Base-by-base conservation (phyloP, 2,888 invertebrate species). In the Neocrepidodera transversa region DNA sequence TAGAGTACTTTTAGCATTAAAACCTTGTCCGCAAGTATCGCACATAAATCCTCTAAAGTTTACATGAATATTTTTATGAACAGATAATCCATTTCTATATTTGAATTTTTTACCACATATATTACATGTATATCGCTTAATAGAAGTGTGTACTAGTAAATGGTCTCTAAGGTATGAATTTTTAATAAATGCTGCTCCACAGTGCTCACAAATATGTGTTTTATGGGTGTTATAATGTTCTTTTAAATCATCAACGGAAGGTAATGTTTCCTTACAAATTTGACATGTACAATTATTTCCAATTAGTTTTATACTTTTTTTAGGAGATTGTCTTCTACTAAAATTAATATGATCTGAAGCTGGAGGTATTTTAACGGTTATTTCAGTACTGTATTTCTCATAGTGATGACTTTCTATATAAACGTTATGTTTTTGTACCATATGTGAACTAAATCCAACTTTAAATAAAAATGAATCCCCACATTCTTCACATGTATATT, bases 51-150 rank as follows among this genome's bases (percentile, higher is more conserved):
- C 63, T 32, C 69, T 63, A 1, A 72, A 73, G 62, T 73, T 66
- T 11, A 72, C 67, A 55, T 74, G 74, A 4, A 71, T 66, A 17
- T 68, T 66, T 51, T 67, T 67, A 50, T 74, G 74, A 48, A 71
- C 69, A 14, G 66, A 61, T 30, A 74, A 59, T 36, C 71, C 71
- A 1, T 73, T 71, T n/a, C 74, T 60, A 20, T 72, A 65, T 30
- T 70, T 67, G 56, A 73, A 74, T 7, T 67, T 63, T 52, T 74
- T 74, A 4, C 68, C 67, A 58, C 74, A 74, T 45, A 66, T 68
- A 40, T 68, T 63, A 50, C 74, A 74, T 3, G 62, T 60, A 48
- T 71, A 70, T 7, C 65, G 63, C 38, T 65, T 68, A 51, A 68
- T 68, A 17, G 63, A 45, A 17, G 68, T 60, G 43, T 74, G 74